Evolutionary conservation across 2,113 vertebrate genomes (phyloP), one percentile per base, ranked within the genome.

Genomic region (Zosterops hypoxanthus): DNA sequence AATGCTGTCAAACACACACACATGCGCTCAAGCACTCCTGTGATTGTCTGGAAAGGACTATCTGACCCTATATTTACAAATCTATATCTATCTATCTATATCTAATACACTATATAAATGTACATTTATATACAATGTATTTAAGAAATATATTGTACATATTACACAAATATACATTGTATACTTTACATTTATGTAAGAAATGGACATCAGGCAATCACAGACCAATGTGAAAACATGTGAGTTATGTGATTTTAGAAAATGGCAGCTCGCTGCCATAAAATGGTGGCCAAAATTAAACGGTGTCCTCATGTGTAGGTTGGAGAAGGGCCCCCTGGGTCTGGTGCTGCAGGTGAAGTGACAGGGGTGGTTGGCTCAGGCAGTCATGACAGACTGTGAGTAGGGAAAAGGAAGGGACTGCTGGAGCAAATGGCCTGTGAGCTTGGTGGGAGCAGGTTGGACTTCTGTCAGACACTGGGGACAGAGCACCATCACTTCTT

Each of bases 321-420:
- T 39, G 60, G 20, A 39, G 14, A 75, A 65, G 6, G 17, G 5
- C 4, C 12, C 47, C 33, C 60, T 0, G 0, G 22, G 29, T 26
- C 18, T 36, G 46, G 4, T 24, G 6, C 18, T 82, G 15, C 6
- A 2, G 8, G 14, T n/a, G 9, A 60, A 41, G 12, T 0, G 0
- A 16, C 6, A 41, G 20, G 13, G 3, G 3, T 64, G 19, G 22
- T 6, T 59, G 21, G 15, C 39, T 49, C 71, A 60, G 66, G 21
- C 34, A 56, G 14, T 36, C 42, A 36, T 6, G 49, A 21, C 12
- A 68, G 33, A 31, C 7, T 33, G 2, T 31, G 7, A 52, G 21
- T 2, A 5, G 18, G 24, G 9, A 11, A 47, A 11, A 20, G 7
- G 21, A 16, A 33, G 14, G 17, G 56, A 50, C 24, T 23, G 9